Base-by-base conservation (phyloP, 2,797 vertebrate genomes). In the Hyperoplus immaculatus region DNA sequence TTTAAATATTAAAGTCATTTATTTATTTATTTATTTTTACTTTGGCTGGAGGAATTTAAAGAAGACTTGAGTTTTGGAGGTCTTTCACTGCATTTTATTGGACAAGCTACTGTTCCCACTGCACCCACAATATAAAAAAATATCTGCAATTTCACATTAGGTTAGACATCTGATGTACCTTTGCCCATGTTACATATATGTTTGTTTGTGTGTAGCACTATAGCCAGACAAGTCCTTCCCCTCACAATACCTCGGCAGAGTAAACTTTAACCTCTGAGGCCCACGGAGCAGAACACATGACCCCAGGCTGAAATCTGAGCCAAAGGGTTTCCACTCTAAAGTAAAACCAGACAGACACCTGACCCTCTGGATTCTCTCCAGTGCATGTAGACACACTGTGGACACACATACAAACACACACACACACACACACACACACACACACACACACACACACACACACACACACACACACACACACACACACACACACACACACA, bases 181-280 rank as follows among this genome's bases (percentile, higher is more conserved):
- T 65, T 16, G 0, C 8, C 7, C 50, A 39, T 49, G 18, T 47
- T 59, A 3, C 43, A 6, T 29, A 38, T 46, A 39, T 74, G 29
- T 53, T 18, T 47, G 5, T 56, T 6, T 67, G n/a, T 69, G 55
- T 69, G 14, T 4, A 8, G 51, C 12, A 16, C 29, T 29, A 29
- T 11, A 13, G 41, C 56, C 75, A 47, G 69, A 77, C 78, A 75
- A 38, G 55, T 55, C 72, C 75, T 54, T 74, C 60, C 29, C 87
- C 82, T 86, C 82, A 59, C 61, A 63, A 60, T 73, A 72, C 72
- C 83, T 87, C 78, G 72, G 54, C 83, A 85, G 81, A 65, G 68
- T 88, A 67, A 93, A 90, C 93, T 89, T 88, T 92, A 70, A 94
- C 91, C 90, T 84, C 82, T 51, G 83, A 86, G 86, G 85, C 84